A percentile compares a stretch with the other conserved stretches of the same genome.
Conservation (phyloP, 53 echinoderm and acorn worm species). For the Zoroaster sp. region DNA sequence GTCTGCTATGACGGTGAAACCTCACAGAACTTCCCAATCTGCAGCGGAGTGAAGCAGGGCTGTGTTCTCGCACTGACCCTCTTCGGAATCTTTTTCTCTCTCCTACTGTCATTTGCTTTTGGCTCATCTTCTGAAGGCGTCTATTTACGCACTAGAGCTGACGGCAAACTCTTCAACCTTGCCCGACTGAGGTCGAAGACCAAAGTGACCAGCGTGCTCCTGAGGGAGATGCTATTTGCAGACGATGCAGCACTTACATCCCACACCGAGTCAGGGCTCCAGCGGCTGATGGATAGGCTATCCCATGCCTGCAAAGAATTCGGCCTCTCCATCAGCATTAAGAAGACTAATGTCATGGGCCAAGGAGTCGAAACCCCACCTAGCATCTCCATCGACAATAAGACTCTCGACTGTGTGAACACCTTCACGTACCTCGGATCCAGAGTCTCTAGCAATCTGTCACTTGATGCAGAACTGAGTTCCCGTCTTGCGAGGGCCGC, state of each 20-base stretch:
- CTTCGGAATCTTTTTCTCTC: constrained; percentile 67
- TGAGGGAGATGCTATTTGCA: constrained; percentile 30
- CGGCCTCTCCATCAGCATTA: constrained; percentile 62
- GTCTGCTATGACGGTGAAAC: background rate
- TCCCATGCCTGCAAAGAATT: constrained; percentile 67
- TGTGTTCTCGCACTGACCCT: constrained; percentile 67
- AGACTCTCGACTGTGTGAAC: background rate
- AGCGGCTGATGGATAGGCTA: constrained; percentile 49
- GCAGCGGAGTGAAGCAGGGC: constrained; percentile 68
- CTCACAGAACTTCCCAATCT: constrained; percentile 34
- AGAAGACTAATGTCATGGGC: too few relatives aligned
- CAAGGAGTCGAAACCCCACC: too few relatives aligned
- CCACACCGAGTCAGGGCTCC: constrained; percentile 50
- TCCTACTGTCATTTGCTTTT: constrained; percentile 51
- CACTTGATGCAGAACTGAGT: constrained; percentile 11
- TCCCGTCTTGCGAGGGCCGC: background rate
- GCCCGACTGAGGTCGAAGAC: constrained; percentile 50
- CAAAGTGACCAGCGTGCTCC: background rate
- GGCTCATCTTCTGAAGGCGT: constrained; percentile 38
- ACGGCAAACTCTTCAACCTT: constrained; percentile 45
- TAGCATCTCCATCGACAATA: constrained; percentile 22
- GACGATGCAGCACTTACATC: constrained; percentile 55
- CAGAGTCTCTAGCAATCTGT: constrained; percentile 26
- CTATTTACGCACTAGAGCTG: constrained; percentile 50
- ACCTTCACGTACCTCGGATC: constrained; percentile 56